Evolutionary conservation across 2,113 vertebrate species (phyloP), one percentile per base, ranked within the genome.

Genomic region (Delphinus delphis): DNA sequence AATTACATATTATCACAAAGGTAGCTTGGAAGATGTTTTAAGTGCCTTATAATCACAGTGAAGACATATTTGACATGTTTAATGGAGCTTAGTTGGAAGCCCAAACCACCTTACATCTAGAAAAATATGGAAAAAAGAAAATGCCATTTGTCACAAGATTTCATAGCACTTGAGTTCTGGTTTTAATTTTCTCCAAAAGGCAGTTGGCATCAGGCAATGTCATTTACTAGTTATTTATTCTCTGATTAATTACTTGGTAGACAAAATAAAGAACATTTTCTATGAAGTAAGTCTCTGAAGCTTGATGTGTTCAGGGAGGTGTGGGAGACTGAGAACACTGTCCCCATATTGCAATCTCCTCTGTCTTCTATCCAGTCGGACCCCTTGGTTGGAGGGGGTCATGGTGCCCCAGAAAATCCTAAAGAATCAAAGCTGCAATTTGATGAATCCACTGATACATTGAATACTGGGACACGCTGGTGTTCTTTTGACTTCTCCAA

Each of bases 151-250:
- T 87, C 83, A 88, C 36, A 82, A 80, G 80, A 55, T 97, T 88
- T 95, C 77, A 94, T 74, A 82, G 28, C 12, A 71, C 47, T 65
- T 84, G n/a, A 86, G 18, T 73, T 95, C 60, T 93, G 36, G 13
- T 94, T 77, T 96, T 92, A 44, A 71, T 84, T 96, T 95, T 63
- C 36, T 28, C 31, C 36, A 91, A 92, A 92, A 92, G 41, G 63
- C 20, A 77, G 36, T 21, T 87, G 38, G 15, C 77, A 77, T 41
- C 5, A 55, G 71, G 77, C 53, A 88, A 95, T 31, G 13, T 73
- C n/a, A 88, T 41, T 88, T 38, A 18, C 5, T 87, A 55, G 7
- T 33, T 84, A 73, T 44, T 88, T 84, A 74, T 53, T 93, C n/a
- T 85, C 17, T 91, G 31, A 86, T 86, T 62, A 90, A 86, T 89